phyloP scores from a whole-genome alignment of 2,888 invertebrate genomes.

The Antheraea assamensis region DNA sequence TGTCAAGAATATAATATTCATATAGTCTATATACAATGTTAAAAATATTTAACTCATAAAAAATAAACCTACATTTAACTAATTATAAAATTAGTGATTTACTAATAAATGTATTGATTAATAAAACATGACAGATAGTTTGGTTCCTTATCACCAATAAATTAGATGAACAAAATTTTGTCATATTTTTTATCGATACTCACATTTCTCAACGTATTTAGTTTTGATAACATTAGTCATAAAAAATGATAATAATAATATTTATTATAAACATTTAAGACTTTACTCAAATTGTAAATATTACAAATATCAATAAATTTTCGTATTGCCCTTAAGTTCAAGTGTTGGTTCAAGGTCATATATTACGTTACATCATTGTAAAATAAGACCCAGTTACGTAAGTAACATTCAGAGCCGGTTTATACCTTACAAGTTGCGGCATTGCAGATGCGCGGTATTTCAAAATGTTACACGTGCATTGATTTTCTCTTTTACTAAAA shows the following conservation, averaged over 20 bases:
- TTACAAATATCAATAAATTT: not conserved
- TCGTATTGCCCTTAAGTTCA: not conserved
- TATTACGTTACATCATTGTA: no score
- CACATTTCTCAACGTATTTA: not conserved
- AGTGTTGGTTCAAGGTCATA: not conserved
- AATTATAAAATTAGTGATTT: no score
- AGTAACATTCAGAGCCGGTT: not conserved
- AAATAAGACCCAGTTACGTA: not conserved
- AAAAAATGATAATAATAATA: not conserved
- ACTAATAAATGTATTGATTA: no score
- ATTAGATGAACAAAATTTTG: no score
- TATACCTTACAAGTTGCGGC: slow-evolving; percentile 17
- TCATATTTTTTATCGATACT: no score
- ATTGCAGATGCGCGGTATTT: slow-evolving; percentile 23
- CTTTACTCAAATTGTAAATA: not conserved
- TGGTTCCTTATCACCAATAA: no score
- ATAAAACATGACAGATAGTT: no score
- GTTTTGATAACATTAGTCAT: not conserved
- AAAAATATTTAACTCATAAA: no score
- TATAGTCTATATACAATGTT: no score
- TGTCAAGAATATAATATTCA: no score
- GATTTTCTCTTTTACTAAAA: slow-evolving; percentile 14
- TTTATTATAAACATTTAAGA: not conserved
- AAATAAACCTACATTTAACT: no score
- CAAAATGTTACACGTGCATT: slow-evolving; percentile 17